Evolutionary conservation across 2,113 vertebrate species (phyloP).

Genomic region (Hippopotamus amphibius): DNA sequence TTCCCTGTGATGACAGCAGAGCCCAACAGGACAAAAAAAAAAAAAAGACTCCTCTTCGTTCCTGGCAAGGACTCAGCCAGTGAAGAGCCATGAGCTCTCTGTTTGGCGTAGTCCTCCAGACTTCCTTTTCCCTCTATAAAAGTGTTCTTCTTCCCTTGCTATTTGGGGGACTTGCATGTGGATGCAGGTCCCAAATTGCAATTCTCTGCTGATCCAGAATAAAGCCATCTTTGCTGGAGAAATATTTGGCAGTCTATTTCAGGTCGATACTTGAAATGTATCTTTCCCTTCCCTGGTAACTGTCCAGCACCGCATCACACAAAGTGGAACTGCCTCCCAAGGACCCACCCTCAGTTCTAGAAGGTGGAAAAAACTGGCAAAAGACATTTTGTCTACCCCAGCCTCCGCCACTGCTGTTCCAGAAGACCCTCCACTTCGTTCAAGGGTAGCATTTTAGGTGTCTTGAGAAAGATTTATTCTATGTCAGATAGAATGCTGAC

Average conservation of each 20-base stretch:
- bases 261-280: background rate
- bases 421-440: background rate
- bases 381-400: background rate
- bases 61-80: background rate
- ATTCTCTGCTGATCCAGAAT: background rate
- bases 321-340: background rate
- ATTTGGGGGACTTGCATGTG: background rate
- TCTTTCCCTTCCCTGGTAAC: background rate
- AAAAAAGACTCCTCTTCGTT: background rate
- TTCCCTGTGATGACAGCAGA: background rate
- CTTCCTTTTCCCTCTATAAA: background rate
- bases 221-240: background rate
- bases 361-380: background rate
- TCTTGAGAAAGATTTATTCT: background rate
- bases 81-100: background rate
- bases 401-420: background rate
- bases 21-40: background rate
- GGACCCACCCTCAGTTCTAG: background rate
- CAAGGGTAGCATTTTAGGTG: background rate
- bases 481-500: background rate
- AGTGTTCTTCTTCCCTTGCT: background rate
- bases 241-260: background rate
- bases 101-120: background rate
- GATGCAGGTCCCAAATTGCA: background rate
- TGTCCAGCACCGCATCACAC: background rate